These are phyloP conservation scores for Oryzias woworae DNA, from an alignment of 2,113 vertebrate species.

Conservation along the genomic window DNA sequence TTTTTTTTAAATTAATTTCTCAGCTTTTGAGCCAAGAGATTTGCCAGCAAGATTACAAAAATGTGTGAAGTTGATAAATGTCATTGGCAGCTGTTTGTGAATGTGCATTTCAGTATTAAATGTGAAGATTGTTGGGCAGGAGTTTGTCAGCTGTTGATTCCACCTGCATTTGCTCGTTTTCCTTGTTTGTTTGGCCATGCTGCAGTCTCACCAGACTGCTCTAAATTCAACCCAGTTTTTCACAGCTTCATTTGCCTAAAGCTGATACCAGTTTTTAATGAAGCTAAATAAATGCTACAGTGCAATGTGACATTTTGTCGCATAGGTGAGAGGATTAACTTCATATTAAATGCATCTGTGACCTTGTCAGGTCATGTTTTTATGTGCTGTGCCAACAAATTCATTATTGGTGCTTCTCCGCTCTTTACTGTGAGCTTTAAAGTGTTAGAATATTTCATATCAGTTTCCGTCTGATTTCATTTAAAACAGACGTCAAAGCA, in stretches of 20 bases:
- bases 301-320: no score
- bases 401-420: not conserved
- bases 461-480: not conserved
- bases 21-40: conserved; percentile 3
- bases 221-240: no score
- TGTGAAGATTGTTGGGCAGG: conserved; percentile 9
- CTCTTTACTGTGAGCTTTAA: no score
- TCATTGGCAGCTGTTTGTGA: conserved; percentile 33
- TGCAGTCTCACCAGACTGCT: conserved; percentile 8
- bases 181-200: conserved; percentile 6
- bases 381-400: conserved; percentile 15
- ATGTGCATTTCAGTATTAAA: conserved; percentile 23
- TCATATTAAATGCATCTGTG: not conserved
- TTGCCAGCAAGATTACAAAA: conserved; percentile 6
- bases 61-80: conserved; percentile 2
- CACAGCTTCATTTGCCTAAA: no score
- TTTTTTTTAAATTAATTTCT: conserved; percentile 5
- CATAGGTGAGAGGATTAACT: not conserved
- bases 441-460: no score
- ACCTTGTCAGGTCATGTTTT: not conserved
- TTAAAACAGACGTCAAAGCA: conserved; percentile 5
- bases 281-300: no score
- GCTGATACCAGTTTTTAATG: no score
- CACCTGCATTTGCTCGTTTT: conserved; percentile 17
- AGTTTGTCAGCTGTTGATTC: conserved; percentile 37